Percentiles rank a stretch among this genome's conserved stretches.
Conservation (phyloP, 2,888 invertebrate genomes). For the Uropetala carovei region DNA sequence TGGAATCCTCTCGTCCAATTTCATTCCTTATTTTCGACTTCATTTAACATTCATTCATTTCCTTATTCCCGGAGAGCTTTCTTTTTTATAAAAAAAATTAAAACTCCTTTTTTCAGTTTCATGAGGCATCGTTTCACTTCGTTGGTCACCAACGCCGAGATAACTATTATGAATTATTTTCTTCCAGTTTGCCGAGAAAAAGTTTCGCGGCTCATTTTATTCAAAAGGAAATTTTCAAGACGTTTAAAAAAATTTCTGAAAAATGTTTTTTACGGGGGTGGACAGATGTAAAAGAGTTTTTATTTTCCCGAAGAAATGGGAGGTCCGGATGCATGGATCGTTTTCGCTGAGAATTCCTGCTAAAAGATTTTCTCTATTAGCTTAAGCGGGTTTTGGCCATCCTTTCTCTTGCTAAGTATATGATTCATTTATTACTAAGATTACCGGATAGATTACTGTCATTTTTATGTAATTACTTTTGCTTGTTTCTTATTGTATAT, state of each 20-base stretch:
- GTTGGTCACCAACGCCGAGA: slow-evolving; percentile 23
- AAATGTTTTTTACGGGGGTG: no score
- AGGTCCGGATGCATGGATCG: no score
- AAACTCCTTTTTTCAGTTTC: slow-evolving; percentile 47
- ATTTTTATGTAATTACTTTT: no score
- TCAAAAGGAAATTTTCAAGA: not conserved
- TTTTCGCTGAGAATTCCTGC: no score
- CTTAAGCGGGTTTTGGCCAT: no score
- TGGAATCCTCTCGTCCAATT: slow-evolving; percentile 41
- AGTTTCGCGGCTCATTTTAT: not conserved
- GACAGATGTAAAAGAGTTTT: no score
- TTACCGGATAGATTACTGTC: no score
- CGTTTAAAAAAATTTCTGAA: not conserved
- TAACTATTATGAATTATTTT: slow-evolving; percentile 46
- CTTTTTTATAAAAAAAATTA: not conserved
- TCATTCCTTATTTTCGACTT: slow-evolving; percentile 55
- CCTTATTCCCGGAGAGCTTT: slow-evolving; percentile 37
- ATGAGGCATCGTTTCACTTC: slow-evolving; percentile 10
- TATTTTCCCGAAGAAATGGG: no score
- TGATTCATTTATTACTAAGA: no score
- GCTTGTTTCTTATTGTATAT: no score
- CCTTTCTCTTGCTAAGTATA: no score
- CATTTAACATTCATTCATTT: slow-evolving; percentile 63
- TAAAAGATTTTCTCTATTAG: no score
- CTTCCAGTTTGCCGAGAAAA: slow-evolving; percentile 2